Evolutionary conservation across 1,140 invertebrate species (phyloP).

Genomic region (Drosophila oshimai): DNA sequence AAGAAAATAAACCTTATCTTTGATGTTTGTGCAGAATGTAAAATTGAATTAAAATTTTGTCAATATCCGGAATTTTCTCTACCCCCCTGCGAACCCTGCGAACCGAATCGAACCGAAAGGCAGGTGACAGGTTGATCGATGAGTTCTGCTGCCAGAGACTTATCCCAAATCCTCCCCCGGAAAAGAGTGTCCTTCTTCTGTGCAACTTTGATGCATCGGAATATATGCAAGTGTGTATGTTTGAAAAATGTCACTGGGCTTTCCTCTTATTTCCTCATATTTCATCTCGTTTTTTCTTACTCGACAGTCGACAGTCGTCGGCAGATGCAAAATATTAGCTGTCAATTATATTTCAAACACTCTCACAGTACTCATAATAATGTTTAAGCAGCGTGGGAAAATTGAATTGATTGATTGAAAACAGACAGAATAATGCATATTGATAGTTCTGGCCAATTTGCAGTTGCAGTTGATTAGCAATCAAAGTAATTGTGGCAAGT

Average conservation of each 20-base stretch:
- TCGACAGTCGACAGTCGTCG: slow-evolving; percentile 9
- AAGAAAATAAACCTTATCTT: neutral
- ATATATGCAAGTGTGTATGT: slow-evolving; percentile 1
- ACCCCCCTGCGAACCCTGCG: neutral
- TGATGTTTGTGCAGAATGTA: neutral
- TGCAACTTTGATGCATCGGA: slow-evolving; percentile 34
- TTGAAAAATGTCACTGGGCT: slow-evolving; percentile 20
- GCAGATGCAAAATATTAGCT: slow-evolving; percentile 67
- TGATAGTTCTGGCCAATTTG: slow-evolving; percentile 4
- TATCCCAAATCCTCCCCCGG: neutral
- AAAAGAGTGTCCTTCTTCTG: neutral
- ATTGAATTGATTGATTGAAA: slow-evolving; percentile 29
- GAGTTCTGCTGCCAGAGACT: slow-evolving; percentile 50
- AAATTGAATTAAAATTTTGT: slow-evolving; percentile 50
- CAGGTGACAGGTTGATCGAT: slow-evolving; percentile 67
- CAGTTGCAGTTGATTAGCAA: slow-evolving; percentile 44
- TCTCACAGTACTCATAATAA: neutral
- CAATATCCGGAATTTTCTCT: neutral
- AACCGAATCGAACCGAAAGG: neutral
- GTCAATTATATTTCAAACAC: slow-evolving; percentile 53
- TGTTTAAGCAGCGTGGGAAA: neutral
- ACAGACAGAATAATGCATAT: slow-evolving; percentile 9
- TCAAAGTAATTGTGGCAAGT: slow-evolving; percentile 54
- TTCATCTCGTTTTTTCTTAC: neutral
- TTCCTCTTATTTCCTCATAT: slow-evolving; percentile 10